phyloP scores from a whole-genome alignment of 2,797 vertebrate genomes.

The Acomys russatus region DNA sequence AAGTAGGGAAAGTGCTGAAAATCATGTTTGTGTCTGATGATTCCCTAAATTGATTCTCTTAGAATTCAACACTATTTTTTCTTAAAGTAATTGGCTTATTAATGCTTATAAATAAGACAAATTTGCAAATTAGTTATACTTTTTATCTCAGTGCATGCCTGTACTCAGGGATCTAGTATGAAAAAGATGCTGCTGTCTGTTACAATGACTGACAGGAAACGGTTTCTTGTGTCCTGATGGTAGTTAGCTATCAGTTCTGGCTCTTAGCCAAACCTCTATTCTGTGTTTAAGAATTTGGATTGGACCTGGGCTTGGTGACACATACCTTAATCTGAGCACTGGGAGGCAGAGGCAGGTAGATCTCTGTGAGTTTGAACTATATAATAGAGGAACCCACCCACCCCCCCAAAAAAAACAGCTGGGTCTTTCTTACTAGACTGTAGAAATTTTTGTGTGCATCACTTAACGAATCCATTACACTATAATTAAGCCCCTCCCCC shows the following conservation, averaged over 20 bases:
- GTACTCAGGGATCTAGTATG: not conserved
- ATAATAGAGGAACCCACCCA: not conserved
- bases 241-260: not conserved
- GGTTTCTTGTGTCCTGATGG: not conserved
- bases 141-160: not conserved
- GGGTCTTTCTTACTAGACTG: not conserved
- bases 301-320: not conserved
- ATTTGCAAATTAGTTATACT: constrained; percentile 4
- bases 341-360: not conserved
- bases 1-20: constrained; percentile 16
- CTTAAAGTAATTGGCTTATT: constrained; percentile 21
- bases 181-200: not conserved
- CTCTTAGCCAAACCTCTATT: not conserved
- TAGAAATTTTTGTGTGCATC: not conserved
- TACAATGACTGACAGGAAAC: not conserved
- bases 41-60: constrained; percentile 36
- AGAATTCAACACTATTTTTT: constrained; percentile 47
- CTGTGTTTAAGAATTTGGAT: not conserved
- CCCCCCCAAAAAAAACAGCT: not conserved
- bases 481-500: not conserved
- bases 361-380: not conserved
- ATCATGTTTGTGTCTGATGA: constrained; percentile 7
- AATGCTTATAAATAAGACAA: constrained; percentile 21
- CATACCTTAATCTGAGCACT: not conserved
- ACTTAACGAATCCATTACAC: not conserved